Base-by-base conservation (phyloP, 2,113 vertebrate genomes). In the Silurus asotus region DNA sequence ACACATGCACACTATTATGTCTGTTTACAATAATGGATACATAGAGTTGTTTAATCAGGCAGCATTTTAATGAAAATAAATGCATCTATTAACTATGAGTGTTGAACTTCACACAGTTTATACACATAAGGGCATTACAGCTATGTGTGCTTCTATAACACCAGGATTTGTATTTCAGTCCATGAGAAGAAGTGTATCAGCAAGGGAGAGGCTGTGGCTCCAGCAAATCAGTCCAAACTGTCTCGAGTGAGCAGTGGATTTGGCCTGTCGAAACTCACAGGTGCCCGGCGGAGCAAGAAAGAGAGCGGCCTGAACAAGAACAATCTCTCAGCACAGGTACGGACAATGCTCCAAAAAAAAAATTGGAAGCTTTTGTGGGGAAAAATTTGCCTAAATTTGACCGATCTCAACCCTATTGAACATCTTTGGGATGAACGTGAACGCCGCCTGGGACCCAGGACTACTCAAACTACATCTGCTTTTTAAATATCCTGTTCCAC, bases 181-280 rank as follows among this genome's bases (percentile, higher is more conserved):
- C 96, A 99, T 56, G 98, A 99, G 90, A 99, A 97, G 93, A 99
- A 99, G 89, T 97, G 94, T 86, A 96, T 99, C 92, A 98, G 97
- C 84, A 96, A 97, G 19, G 98, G 98, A 0, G 98, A 99, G 90
- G 94, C 96, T 0, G 93, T 96, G 37, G 94, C 94, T 7, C 98
- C 98, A 0, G 95, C 93, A 1, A 95, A 96, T 0, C 98, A 99
- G 62, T 99, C 98, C 86, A 99, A 99, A 84, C 93, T 99, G 84
- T 99, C 98, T 58, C 91, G 98, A 4, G 98, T 99, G 87, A 99
- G 98, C 95, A 99, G 98, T 62, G 97, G 97, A 23, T 99, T 99
- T 0, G 98, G 97, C n/a, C 96, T 99, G 55, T 99, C 98, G 84
- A 99, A 99, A 91, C 92, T 99, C 79, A 99, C 98, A 0, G 98